Base-by-base conservation (phyloP, 2,888 invertebrate species). In the Troides aeacus region DNA sequence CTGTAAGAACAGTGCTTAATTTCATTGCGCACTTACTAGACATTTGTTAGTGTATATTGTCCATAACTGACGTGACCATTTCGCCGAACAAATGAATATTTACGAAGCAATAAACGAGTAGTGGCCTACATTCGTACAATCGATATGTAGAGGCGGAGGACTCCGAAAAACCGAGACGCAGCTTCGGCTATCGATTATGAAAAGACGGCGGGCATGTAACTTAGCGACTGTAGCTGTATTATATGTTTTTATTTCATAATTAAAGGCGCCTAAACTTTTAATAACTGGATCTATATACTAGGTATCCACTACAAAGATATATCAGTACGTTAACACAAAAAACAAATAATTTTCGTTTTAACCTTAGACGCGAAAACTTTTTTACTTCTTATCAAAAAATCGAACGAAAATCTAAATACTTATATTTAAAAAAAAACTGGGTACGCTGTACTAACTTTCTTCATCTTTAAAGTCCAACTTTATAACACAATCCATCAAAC, bases 91-190 rank as follows among this genome's bases (percentile, higher is more conserved):
- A 78, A 82, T 81, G 78, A 83, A 82, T 86, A 85, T 86, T 89
- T 84, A 88, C 80, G 82, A 84, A 74, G 72, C 78, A 82, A 84
- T 85, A 85, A 84, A 76, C 74, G 79, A 78, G 75, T 75, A 74
- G 74, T 84, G 89, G 81, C 88, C 90, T 88, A 89, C 84, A 89
- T 90, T 84, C 78, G 68, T 68, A 75, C 75, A 86, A 88, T 88
- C 89, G 78, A 87, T 89, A 84, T 77, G 73, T 74, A 72, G 74
- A 76, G 70, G 74, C 73, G 77, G 76, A 76, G 76, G 75, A 76
- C 75, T 74, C 79, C 83, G 77, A 84, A 86, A 84, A 80, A 79
- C 75, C 73, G 80, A 80, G 73, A 73, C 70, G 75, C 80, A 79
- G 76, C 74, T 75, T 80, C 71, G 76, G 64, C 75, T 81, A 86